Base-by-base conservation (phyloP, 2,888 invertebrate species). In the Harpagoxenus sublaevis region DNA sequence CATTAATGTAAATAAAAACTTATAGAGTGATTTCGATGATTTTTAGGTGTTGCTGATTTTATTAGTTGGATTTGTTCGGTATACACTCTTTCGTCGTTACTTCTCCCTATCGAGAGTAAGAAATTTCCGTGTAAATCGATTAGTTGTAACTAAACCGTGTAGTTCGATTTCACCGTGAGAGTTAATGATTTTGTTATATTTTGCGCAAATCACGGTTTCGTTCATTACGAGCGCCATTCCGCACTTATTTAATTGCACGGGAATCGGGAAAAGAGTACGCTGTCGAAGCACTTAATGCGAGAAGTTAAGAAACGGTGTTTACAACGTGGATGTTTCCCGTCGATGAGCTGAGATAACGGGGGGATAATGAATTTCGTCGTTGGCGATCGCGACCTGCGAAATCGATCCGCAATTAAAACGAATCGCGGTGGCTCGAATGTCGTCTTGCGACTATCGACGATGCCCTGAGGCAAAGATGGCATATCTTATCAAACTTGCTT, bases 281-380 rank as follows among this genome's bases (percentile, higher is more conserved):
- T 48, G 62, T 53, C 63, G 78, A 45, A 63, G 42, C 53, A 12
- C 4, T 12, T 42, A 74, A 53, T 62, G 62, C 53, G 45, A 77
- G 53, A 31, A 63, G 42, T 65, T 73, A 65, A 65, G 55, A 77
- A 75, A 60, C 10, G 10, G 10, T 48, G n/a, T 75, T 77, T 82
- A 53, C 62, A 31, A 63, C 63, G 10, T 42, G 42, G 39, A 73
- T 39, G 18, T 57, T 18, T 9, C 12, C 42, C 28, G 28, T 18
- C 42, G 78, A 82, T 63, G 63, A 60, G 68, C 48, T 71, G 73
- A 65, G 82, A 86, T 86, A 88, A 71, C 86, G 84, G 82, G 65
- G 65, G 86, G 77, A 86, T 79, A 84, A 85, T 84, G 78, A 75
- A 79, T 79, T 73, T 79, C 57, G 48, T 71, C 48, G 60, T 48